These are phyloP conservation scores for Augochlorella aurata DNA, from an alignment of 2,888 invertebrate genomes.

Conservation along the genomic window DNA sequence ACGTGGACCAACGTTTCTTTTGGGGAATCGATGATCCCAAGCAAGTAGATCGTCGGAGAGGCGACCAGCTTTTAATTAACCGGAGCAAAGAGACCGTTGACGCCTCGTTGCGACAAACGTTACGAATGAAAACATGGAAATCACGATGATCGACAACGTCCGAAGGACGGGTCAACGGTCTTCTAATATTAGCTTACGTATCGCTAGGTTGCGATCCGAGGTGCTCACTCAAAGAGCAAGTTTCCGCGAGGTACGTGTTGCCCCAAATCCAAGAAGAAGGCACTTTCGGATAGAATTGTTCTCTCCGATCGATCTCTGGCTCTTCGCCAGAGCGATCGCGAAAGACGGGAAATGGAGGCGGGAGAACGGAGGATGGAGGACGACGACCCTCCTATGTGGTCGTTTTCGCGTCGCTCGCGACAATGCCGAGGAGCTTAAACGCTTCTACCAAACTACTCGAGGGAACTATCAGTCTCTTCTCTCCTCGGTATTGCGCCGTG, in stretches of 20 bases:
- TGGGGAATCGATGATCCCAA: not conserved
- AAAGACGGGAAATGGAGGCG: not conserved
- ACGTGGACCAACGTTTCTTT: too few relatives aligned
- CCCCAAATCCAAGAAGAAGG: conserved; percentile 1
- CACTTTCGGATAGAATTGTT: conserved; percentile 7
- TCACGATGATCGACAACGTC: not conserved
- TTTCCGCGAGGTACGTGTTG: not conserved
- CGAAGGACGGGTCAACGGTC: not conserved
- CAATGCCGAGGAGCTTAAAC: not conserved
- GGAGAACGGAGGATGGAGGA: not conserved
- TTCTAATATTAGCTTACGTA: conserved; percentile 6
- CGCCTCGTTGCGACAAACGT: not conserved
- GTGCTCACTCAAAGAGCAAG: not conserved
- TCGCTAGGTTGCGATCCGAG: not conserved
- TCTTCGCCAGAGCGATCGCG: not conserved
- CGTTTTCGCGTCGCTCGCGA: not conserved
- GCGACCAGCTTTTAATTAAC: not conserved
- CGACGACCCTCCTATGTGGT: not conserved
- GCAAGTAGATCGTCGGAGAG: not conserved
- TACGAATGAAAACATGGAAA: not conserved
- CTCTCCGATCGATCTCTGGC: conserved; percentile 8
- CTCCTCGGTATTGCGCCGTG: not conserved
- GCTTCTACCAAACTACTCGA: conserved; percentile 3
- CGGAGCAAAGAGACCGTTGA: too few relatives aligned
- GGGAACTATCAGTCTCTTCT: not conserved